These are phyloP conservation scores for Darevskia mixta DNA, from an alignment of 2,797 vertebrate genomes.

Conservation along the genomic window DNA sequence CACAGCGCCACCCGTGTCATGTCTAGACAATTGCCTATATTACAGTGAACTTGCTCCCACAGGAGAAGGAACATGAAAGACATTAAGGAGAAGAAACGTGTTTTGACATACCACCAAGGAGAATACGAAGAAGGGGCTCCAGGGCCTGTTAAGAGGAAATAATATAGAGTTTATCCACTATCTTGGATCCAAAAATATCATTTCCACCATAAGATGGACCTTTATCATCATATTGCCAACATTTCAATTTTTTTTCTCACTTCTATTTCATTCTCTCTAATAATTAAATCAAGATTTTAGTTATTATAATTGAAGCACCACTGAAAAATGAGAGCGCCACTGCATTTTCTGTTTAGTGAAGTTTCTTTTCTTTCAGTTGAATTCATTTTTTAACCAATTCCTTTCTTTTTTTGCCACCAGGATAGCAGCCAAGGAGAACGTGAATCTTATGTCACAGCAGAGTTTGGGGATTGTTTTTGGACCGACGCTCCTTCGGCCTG, in stretches of 20 bases:
- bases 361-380: neutral
- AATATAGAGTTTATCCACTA: neutral
- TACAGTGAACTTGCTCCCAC: neutral
- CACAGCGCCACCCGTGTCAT: too few relatives aligned
- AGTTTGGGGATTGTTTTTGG: slow-evolving; percentile 95
- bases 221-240: neutral
- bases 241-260: neutral
- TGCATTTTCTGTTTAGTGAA: slow-evolving; percentile 38
- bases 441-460: slow-evolving; percentile 95
- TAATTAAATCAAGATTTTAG: slow-evolving; percentile 27
- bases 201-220: neutral
- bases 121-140: neutral
- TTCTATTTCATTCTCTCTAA: slow-evolving; percentile 8
- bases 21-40: too few relatives aligned
- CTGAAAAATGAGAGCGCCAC: slow-evolving; percentile 28
- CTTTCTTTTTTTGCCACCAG: slow-evolving; percentile 77
- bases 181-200: slow-evolving; percentile 16
- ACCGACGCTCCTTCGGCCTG: slow-evolving; percentile 92
- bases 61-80: neutral
- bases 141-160: neutral
- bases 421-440: slow-evolving; percentile 85
- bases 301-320: neutral
- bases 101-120: neutral
- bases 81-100: neutral
- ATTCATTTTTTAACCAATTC: slow-evolving; percentile 63